Percentiles rank a stretch among this genome's conserved stretches.
These are phyloP conservation scores for Tetramorium bicarinatum DNA, from an alignment of 2,888 invertebrate genomes.

Conservation along the genomic window DNA sequence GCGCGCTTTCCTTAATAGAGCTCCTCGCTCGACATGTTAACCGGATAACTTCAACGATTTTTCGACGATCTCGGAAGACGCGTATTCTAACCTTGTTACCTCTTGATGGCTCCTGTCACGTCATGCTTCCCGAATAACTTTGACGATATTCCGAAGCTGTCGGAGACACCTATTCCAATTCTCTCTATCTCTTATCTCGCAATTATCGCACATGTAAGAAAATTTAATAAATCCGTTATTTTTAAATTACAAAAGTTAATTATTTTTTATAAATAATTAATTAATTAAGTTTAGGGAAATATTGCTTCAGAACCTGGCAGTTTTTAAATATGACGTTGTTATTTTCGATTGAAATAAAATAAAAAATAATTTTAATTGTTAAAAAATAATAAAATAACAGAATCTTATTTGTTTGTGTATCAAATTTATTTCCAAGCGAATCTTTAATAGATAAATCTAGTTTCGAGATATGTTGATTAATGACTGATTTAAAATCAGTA, in stretches of 20 bases:
- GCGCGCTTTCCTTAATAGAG: background rate
- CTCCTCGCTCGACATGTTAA: background rate
- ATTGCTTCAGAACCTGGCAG: background rate
- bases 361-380: background rate
- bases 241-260: background rate
- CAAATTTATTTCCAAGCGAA: background rate
- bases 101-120: background rate
- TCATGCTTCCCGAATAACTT: background rate
- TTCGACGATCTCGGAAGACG: conserved; percentile 15
- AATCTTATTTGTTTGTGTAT: background rate
- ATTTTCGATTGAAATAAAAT: background rate
- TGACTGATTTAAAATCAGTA: background rate
- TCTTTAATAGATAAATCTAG: background rate
- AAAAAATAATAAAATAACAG: background rate
- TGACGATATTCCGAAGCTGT: conserved; percentile 19
- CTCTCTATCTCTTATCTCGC: background rate
- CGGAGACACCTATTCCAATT: background rate
- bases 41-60: conserved; percentile 19
- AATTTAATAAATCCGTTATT: background rate
- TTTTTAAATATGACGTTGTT: background rate
- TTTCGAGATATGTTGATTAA: background rate
- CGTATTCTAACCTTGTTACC: conserved; percentile 2
- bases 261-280: too few species aligned
- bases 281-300: background rate
- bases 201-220: background rate